Evolutionary conservation across 1,140 invertebrate genomes (phyloP).

Genomic region (Tetramorium simillimum): DNA sequence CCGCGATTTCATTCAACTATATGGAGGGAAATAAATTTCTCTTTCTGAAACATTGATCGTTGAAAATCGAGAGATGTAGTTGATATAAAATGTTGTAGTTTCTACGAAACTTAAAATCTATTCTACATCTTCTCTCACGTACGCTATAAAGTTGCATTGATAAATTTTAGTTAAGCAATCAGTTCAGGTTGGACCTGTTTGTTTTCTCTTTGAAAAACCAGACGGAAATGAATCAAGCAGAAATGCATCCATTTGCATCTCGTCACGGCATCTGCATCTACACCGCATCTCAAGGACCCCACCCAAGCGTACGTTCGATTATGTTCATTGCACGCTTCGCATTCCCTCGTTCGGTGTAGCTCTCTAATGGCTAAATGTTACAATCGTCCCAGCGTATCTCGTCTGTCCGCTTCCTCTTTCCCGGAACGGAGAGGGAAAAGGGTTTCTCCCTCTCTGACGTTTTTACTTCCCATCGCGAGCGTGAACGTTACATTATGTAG

Average conservation of each 20-base stretch:
- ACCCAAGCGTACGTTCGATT: conserved; percentile 58
- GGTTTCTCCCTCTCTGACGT: conserved; percentile 43
- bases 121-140: neutral
- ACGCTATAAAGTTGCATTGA: neutral
- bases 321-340: conserved; percentile 66
- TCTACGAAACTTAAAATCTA: neutral
- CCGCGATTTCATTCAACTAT: conserved; percentile 1
- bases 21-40: conserved; percentile 10
- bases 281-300: conserved; percentile 48
- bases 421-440: conserved; percentile 59
- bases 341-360: conserved; percentile 71
- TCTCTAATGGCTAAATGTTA: conserved; percentile 79
- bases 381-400: conserved; percentile 76
- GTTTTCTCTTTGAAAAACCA: neutral
- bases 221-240: neutral
- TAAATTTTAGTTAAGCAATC: neutral
- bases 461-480: conserved; percentile 65
- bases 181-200: neutral
- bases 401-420: conserved; percentile 73
- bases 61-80: neutral
- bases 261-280: neutral
- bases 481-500: conserved; percentile 23
- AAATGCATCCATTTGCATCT: neutral
- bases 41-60: neutral
- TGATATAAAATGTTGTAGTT: neutral